These are phyloP conservation scores for Rynchops niger DNA, from an alignment of 2,113 vertebrate species.

Conservation along the genomic window DNA sequence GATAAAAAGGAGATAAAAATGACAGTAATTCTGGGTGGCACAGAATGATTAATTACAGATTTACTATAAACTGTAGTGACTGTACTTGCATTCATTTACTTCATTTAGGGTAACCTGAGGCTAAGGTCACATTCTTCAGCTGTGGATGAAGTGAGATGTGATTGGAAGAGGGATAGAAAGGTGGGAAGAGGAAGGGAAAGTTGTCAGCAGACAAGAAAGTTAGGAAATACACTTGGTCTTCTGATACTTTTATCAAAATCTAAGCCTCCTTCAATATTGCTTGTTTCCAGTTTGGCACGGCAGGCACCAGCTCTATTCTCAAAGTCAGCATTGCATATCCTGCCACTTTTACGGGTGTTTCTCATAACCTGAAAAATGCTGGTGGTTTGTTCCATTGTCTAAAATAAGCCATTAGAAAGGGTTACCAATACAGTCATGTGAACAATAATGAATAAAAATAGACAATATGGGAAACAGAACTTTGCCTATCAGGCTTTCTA, in stretches of 20 bases:
- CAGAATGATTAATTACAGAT: background rate
- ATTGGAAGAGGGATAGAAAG: background rate
- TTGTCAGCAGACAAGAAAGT: background rate
- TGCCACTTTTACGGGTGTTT: background rate
- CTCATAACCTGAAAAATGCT: background rate
- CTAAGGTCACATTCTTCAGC: background rate
- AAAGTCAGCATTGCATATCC: background rate
- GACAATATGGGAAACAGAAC: background rate
- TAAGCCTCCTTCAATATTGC: background rate
- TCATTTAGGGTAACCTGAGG: background rate
- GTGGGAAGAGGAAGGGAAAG: background rate
- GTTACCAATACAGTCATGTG: background rate
- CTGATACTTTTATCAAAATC: background rate
- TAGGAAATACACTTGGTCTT: background rate
- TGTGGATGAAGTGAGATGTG: background rate
- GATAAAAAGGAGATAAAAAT: conserved; percentile 15
- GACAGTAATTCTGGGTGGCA: background rate
- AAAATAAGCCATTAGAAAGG: background rate
- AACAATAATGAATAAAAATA: background rate
- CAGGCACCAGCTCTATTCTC: background rate
- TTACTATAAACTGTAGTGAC: background rate
- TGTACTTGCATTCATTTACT: background rate
- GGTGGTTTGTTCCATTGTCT: background rate
- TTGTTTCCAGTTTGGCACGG: background rate
- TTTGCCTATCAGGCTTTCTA: background rate